Evolutionary conservation across 2,888 invertebrate species (phyloP).

Genomic region (Nysson spinosus): DNA sequence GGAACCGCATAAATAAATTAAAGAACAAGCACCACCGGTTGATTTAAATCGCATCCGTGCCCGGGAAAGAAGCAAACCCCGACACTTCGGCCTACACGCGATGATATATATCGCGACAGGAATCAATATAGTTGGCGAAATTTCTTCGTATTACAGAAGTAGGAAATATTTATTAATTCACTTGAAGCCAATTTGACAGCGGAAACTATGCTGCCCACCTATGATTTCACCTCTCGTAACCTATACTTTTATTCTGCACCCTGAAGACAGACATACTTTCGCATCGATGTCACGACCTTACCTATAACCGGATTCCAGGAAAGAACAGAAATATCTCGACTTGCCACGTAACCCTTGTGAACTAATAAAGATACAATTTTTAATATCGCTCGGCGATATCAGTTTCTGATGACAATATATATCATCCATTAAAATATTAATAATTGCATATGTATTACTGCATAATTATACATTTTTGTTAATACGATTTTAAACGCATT

Average conservation of each 20-base stretch:
- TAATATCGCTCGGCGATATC: no score
- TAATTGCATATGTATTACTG: no score
- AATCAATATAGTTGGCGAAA: background rate
- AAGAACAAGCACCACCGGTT: background rate
- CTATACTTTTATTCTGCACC: background rate
- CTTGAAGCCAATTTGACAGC: constrained; percentile 20
- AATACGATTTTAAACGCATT: no score
- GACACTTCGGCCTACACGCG: background rate
- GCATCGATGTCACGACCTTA: constrained; percentile 29
- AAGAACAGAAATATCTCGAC: constrained; percentile 7
- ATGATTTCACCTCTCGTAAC: constrained; percentile 15
- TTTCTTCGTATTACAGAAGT: no score
- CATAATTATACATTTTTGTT: no score
- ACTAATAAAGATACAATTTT: no score
- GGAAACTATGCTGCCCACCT: constrained; percentile 2
- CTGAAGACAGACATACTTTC: background rate
- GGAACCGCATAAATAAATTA: background rate
- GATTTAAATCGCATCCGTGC: background rate
- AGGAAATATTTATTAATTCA: constrained; percentile 28
- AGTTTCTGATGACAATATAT: no score
- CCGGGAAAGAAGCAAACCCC: background rate
- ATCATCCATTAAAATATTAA: no score
- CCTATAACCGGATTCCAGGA: constrained; percentile 10
- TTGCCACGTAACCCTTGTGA: constrained; percentile 4
- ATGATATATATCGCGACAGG: background rate